Evolutionary conservation across 2,888 invertebrate genomes (phyloP).

Genomic region (Agonopterix arenella): DNA sequence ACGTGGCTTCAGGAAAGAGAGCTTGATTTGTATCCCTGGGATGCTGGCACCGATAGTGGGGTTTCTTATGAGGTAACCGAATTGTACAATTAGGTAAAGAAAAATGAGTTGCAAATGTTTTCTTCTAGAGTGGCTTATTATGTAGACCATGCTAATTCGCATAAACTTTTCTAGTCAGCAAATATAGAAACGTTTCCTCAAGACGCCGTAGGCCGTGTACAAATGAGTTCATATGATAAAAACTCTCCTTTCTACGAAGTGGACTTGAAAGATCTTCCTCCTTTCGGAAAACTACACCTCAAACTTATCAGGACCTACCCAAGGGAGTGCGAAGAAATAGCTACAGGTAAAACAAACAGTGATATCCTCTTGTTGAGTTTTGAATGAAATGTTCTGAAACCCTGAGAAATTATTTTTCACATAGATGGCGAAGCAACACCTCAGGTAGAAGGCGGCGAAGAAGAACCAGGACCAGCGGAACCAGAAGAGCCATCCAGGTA

Average conservation of each 20-base stretch:
- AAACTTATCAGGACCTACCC: conserved; percentile 53
- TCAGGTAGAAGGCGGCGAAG: conserved; percentile 19
- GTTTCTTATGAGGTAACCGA: conserved; percentile 87
- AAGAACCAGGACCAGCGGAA: conserved; percentile 18
- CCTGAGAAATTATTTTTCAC: no score
- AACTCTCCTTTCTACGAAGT: conserved; percentile 62
- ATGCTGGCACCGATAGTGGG: conserved; percentile 97
- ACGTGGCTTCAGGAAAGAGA: conserved; percentile 90
- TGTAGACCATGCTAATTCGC: not conserved
- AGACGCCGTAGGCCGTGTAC: conserved; percentile 49
- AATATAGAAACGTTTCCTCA: conserved; percentile 58
- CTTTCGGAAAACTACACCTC: conserved; percentile 54
- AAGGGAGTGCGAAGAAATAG: conserved; percentile 42
- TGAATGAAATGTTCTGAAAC: no score
- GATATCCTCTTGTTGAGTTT: no score
- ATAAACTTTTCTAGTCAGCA: conserved; percentile 39
- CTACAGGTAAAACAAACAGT: conserved; percentile 22
- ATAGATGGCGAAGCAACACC: conserved; percentile 14
- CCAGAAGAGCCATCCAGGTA: conserved; percentile 65
- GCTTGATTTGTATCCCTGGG: conserved; percentile 94
- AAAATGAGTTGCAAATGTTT: no score
- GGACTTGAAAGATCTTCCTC: conserved; percentile 57
- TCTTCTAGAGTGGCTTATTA: not conserved
- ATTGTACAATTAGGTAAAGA: not conserved
- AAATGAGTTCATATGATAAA: conserved; percentile 59